Evolutionary conservation across 2,113 vertebrate species (phyloP).

Genomic region (Columba livia): DNA sequence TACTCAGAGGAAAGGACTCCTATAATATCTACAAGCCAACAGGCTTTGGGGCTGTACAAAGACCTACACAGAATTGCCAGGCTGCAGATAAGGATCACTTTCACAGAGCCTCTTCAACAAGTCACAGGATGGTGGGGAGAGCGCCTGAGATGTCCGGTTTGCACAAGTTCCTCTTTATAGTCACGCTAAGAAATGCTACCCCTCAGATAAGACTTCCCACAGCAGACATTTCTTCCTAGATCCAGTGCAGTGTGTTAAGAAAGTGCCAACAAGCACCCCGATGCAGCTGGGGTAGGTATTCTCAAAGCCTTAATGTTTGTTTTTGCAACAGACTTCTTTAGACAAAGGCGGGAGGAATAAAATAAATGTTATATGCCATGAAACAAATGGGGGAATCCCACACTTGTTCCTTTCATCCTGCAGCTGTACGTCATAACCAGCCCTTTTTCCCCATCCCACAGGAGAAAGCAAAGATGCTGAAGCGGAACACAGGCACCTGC

Average conservation of each 20-base stretch:
- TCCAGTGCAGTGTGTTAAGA: background rate
- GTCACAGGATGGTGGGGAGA: background rate
- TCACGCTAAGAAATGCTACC: background rate
- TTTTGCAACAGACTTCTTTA: background rate
- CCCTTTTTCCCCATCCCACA: background rate
- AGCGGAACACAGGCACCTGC: background rate
- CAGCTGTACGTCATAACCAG: background rate
- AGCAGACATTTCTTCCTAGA: constrained; percentile 2
- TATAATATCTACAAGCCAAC: background rate
- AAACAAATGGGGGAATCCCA: background rate
- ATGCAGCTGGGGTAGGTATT: background rate
- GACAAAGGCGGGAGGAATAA: background rate
- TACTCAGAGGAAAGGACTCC: background rate
- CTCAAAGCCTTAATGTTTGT: constrained; percentile 17
- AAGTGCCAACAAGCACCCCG: background rate
- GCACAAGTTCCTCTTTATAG: constrained; percentile 47
- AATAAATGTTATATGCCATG: background rate
- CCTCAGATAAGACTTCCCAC: constrained; percentile 18
- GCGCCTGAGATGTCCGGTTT: background rate
- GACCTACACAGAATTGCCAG: background rate
- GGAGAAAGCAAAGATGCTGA: constrained; percentile 2
- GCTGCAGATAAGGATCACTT: constrained; percentile 45
- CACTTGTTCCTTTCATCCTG: constrained; percentile 19
- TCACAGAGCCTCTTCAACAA: constrained; percentile 20
- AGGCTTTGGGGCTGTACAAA: background rate